Evolutionary conservation across 2,797 vertebrate species (phyloP).

Genomic region (Hippoglossus hippoglossus): DNA sequence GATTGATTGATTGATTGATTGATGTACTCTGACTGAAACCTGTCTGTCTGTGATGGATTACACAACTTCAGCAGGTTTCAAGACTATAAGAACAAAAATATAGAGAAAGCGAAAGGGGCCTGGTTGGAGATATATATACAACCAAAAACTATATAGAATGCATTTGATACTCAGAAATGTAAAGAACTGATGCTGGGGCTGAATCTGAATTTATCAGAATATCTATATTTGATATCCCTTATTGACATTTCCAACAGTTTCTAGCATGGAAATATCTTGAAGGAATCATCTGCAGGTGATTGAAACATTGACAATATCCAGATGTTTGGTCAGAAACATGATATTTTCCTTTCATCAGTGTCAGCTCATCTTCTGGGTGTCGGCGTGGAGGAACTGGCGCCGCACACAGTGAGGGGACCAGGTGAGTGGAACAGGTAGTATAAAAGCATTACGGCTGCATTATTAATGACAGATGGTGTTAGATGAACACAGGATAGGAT

Average conservation of each 20-base stretch:
- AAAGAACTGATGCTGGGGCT: too few species aligned
- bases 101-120: too few species aligned
- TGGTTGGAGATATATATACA: too few species aligned
- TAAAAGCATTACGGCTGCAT: conserved; percentile 51
- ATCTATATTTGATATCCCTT: not conserved
- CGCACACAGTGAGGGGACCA: conserved; percentile 19
- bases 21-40: too few species aligned
- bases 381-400: not conserved
- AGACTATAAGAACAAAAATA: too few species aligned
- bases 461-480: conserved; percentile 61
- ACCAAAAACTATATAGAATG: too few species aligned
- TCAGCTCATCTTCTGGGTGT: not conserved
- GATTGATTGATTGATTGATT: too few species aligned
- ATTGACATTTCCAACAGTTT: not conserved
- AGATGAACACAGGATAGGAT: conserved; percentile 33
- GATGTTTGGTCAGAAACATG: not conserved
- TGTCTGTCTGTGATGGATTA: too few species aligned
- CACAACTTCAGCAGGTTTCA: too few species aligned
- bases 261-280: not conserved
- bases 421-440: conserved; percentile 49
- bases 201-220: not conserved
- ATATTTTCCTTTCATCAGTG: not conserved
- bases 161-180: too few species aligned
- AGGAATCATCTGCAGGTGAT: not conserved
- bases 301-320: not conserved